Evolutionary conservation across 2,797 vertebrate genomes (phyloP), one percentile per base, ranked within the genome.

Genomic region (Phaenicophaeus curvirostris): DNA sequence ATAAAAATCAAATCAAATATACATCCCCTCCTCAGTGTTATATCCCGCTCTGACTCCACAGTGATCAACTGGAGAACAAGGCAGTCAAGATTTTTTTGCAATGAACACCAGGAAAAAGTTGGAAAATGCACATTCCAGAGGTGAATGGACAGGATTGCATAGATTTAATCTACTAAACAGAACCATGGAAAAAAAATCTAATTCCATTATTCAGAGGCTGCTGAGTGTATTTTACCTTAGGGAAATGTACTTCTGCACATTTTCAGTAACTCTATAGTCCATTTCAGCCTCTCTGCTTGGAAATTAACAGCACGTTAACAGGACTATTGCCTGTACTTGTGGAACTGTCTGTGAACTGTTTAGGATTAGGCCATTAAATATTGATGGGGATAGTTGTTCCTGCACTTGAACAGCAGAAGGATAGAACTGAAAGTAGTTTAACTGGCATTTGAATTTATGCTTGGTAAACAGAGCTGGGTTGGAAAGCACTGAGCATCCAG

Each of bases 241-340:
- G 95, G 92, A 97, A 97, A 95, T 95, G 85, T 85, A 89, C 85
- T 72, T 92, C 80, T 93, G 80, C 88, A 96, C 41, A 90, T 97
- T 97, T 96, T 93, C 93, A 96, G 96, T 93, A 96, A 96, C 91
- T 97, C 91, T 95, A 58, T 90, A 96, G 96, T 95, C 92, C 85
- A 95, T 97, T 97, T 97, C 96, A 96, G 68, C 61, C 62, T 96
- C 82, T 94, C 61, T 88, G 61, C 87, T 96, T 87, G 95, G 96
- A 97, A 97, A 97, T 96, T 96, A 97, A 92, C 95, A 97, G 83
- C 95, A 97, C 75, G 87, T 97, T 97, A 97, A 95, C 92, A 94
- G 77, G 85, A 94, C 85, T 93, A 93, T 88, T 97, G 93, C 85
- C 90, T 95, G 72, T 61, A 93, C 54, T 87, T n/a, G 51, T 91